Percentiles rank a stretch among this genome's conserved stretches.
phyloP scores from a whole-genome alignment of 2,113 vertebrate genomes.

The Vanacampus margaritifer region DNA sequence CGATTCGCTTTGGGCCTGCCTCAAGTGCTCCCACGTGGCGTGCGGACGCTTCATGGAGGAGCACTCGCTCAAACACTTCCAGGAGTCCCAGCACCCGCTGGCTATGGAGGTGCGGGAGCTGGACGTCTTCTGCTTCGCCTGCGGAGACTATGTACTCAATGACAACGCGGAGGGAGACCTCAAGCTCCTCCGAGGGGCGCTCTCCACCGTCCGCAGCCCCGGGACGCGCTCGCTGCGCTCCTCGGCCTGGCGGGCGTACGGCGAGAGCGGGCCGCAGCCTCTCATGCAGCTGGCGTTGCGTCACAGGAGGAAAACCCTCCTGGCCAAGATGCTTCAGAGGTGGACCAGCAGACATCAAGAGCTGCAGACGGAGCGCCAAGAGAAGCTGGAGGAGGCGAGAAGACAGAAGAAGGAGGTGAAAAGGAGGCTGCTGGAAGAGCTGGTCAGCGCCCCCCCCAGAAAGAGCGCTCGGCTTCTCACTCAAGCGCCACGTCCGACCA shows the following conservation, averaged over 20 bases:
- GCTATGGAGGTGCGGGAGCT: conserved; percentile 96
- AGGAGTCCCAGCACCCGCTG: conserved; percentile 85
- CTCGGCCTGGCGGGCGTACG: conserved; percentile 64
- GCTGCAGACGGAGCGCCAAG: conserved; percentile 71
- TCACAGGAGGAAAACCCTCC: conserved; percentile 85
- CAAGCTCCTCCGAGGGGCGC: conserved; percentile 88
- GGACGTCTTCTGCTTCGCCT: conserved; percentile 95
- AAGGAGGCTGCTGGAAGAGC: conserved; percentile 85
- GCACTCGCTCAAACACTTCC: conserved; percentile 90
- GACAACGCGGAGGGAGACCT: conserved; percentile 95
- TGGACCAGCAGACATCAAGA: conserved; percentile 79
- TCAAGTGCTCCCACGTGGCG: conserved; percentile 96
- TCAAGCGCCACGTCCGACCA: conserved; percentile 77
- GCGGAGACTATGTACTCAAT: conserved; percentile 94
- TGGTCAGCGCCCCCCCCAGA: conserved; percentile 85
- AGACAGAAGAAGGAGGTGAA: conserved; percentile 86
- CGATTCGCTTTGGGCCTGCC: conserved; percentile 94
- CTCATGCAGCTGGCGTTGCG: conserved; percentile 86
- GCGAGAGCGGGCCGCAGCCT: conserved; percentile 68
- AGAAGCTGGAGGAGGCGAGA: conserved; percentile 81
- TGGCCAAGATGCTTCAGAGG: conserved; percentile 77
- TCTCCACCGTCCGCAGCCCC: conserved; percentile 80
- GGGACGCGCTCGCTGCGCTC: conserved; percentile 86
- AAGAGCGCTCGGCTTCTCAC: conserved; percentile 92
- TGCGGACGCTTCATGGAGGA: conserved; percentile 94